phyloP scores from a whole-genome alignment of 35 echinoderm and acorn worm genomes.

The Nesometra sesokonis region DNA sequence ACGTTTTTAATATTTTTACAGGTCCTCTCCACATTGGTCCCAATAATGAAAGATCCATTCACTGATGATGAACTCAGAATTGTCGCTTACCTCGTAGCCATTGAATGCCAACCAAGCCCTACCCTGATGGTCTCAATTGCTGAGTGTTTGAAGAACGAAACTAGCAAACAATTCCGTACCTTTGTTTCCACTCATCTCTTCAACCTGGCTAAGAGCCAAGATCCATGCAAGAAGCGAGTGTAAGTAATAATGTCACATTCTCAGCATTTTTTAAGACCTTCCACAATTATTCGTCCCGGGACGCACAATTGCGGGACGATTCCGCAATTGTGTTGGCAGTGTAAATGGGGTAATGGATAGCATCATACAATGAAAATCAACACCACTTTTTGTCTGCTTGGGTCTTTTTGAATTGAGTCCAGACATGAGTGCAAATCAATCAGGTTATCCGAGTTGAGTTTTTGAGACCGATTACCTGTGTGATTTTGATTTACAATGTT shows the following conservation, averaged over 20 bases:
- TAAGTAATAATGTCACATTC: constrained; percentile 5
- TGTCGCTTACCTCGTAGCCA: constrained; percentile 8
- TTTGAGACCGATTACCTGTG: too few species aligned
- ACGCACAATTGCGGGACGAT: too few species aligned
- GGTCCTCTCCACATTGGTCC: constrained; percentile 23
- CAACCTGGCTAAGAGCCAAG: background rate
- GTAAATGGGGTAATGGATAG: too few species aligned
- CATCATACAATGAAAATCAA: too few species aligned
- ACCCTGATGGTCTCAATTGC: constrained; percentile 18
- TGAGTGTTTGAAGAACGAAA: constrained; percentile 33
- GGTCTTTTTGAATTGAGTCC: too few species aligned
- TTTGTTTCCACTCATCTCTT: constrained; percentile 33
- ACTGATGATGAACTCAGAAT: constrained; percentile 27
- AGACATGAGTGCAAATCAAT: too few species aligned
- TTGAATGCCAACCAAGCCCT: constrained; percentile 12
- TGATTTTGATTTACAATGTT: too few species aligned
- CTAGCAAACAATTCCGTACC: constrained; percentile 9
- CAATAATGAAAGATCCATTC: constrained; percentile 25
- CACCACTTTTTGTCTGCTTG: too few species aligned
- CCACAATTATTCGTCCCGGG: background rate
- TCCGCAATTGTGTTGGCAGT: too few species aligned
- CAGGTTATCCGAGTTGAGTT: too few species aligned
- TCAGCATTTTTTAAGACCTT: background rate
- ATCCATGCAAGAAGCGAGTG: constrained; percentile 14
- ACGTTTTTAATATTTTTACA: background rate